Evolutionary conservation across 2,113 vertebrate genomes (phyloP).

Genomic region (Gyps fulvus): DNA sequence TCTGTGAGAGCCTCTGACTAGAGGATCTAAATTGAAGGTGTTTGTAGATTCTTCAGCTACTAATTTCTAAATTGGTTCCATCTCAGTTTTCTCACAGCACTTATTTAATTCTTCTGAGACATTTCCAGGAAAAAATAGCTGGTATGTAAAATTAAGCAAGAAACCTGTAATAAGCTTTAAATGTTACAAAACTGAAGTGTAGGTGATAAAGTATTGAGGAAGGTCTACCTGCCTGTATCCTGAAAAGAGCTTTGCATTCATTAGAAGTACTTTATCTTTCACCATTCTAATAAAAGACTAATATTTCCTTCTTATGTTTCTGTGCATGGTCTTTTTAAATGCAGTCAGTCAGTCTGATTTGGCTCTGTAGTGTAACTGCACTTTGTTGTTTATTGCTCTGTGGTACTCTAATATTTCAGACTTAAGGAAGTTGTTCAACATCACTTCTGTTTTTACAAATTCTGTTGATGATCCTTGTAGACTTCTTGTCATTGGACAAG

Average conservation of each 20-base stretch:
- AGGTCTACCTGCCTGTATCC: background rate
- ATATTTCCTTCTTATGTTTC: background rate
- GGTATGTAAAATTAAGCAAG: background rate
- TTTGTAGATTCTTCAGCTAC: background rate
- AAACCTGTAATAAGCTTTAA: background rate
- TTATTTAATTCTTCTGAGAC: background rate
- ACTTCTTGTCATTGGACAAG: background rate
- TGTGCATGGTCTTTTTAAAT: background rate
- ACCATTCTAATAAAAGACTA: background rate
- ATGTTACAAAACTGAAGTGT: background rate
- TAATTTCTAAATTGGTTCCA: background rate
- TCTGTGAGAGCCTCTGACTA: background rate
- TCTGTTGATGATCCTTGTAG: background rate
- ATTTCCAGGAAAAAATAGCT: background rate
- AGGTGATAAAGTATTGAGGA: background rate
- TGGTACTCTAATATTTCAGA: background rate
- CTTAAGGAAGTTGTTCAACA: background rate
- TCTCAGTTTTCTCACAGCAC: background rate
- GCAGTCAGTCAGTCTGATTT: background rate
- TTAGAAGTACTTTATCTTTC: background rate
- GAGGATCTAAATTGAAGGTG: background rate
- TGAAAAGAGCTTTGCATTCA: background rate
- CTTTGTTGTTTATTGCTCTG: background rate
- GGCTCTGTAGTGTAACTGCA: background rate
- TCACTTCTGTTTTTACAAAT: background rate